Conservation (phyloP, 2,888 invertebrate genomes). For the Idaea aversata region DNA sequence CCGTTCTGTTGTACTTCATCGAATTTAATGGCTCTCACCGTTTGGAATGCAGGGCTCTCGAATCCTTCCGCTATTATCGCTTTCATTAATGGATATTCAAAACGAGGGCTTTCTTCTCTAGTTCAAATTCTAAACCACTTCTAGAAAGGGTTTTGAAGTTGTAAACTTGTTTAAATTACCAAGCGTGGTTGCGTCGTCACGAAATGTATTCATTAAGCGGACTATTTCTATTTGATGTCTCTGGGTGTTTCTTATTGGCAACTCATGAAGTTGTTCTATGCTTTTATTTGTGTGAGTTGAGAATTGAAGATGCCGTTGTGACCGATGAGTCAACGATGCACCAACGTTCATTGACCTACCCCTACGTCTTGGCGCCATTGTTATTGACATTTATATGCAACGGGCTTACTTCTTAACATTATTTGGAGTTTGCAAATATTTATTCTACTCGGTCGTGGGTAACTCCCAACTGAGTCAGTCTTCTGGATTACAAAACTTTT, state of each 20-base stretch:
- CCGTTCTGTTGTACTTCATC: conserved; percentile 37
- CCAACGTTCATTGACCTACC: conserved; percentile 65
- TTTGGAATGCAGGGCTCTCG: conserved; percentile 44
- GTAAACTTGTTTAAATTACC: not conserved
- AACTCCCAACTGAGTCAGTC: conserved; percentile 4
- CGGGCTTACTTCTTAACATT: not conserved
- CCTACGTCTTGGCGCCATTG: conserved; percentile 53
- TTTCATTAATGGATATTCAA: conserved; percentile 54
- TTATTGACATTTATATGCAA: conserved; percentile 42
- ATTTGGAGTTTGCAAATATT: not conserved
- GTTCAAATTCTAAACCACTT: conserved; percentile 9
- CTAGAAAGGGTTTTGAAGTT: not conserved
- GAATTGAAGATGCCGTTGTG: conserved; percentile 47
- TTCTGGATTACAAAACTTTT: conserved; percentile 8
- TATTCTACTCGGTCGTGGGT: conserved; percentile 1
- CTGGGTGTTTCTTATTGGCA: conserved; percentile 30
- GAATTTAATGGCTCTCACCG: conserved; percentile 46
- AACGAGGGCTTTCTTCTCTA: conserved; percentile 41
- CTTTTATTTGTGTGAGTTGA: conserved; percentile 23
- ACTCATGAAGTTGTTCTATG: conserved; percentile 10
- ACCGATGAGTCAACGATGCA: conserved; percentile 60
- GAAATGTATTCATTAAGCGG: not conserved
- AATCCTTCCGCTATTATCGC: conserved; percentile 45
- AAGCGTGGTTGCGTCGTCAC: not conserved
- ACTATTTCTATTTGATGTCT: conserved; percentile 33